Base-by-base conservation (phyloP, 2,888 invertebrate genomes). In the Cenopis cana region DNA sequence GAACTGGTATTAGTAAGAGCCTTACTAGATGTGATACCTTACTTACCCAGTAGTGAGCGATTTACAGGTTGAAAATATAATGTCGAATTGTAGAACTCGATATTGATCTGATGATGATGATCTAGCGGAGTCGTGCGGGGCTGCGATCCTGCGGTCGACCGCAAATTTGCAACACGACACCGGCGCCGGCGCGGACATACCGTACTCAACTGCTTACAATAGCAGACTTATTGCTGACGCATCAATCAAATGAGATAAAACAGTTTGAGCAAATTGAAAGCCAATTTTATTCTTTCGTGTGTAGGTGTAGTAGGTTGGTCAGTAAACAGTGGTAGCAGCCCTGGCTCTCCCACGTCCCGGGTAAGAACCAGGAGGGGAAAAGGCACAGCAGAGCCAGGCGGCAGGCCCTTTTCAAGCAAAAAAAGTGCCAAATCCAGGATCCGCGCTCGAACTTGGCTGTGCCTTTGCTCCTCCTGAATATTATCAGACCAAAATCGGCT, bases 81-180 rank as follows among this genome's bases (percentile, higher is more conserved):
- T 10, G 50, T n/a, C 12, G 38, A 18, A 18, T 20, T 10, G n/a
- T 46, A 46, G 50, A 20, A 10, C 12, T 52, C 52, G n/a, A 54
- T 54, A 62, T 38, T 52, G 38, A 64, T 38, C 36, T 20, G 12
- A n/a, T n/a, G n/a, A n/a, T n/a, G n/a, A n/a, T n/a, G 18, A 29
- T 29, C 49, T 11, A n/a, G 57, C 3, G 24, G 14, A 52, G 52
- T n/a, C 12, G 67, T 52, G n/a, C 68, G 61, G 46, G 0, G 12
- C 24, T 9, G 20, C 24, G 18, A 1, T 12, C n/a, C 55, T 50
- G 69, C 64, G 69, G 69, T 33, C 12, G 6, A 12, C 69, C 69
- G 41, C 69, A 69, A 38, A 41, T 57, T 18, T 14, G 64, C 50
- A 29, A 52, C 64, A 5, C 12, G 24, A 38, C 50, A 64, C 57